Evolutionary conservation across 2,797 vertebrate species (phyloP).

Genomic region (Labroides dimidiatus): DNA sequence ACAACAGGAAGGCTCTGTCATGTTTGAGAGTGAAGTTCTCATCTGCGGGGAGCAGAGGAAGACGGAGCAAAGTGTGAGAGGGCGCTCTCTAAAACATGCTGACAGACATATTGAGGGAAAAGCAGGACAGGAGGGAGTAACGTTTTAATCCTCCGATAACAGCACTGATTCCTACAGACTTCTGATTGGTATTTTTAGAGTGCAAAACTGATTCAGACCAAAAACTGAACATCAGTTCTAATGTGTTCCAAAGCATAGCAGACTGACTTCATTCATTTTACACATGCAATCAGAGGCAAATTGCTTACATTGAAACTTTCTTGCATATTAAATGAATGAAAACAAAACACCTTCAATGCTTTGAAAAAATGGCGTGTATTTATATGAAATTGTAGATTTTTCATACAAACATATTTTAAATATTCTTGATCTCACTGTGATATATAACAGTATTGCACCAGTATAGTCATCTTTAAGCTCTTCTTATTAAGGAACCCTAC

Average conservation of each 20-base stretch:
- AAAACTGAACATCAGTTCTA: background rate
- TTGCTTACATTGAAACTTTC: background rate
- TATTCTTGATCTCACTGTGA: too few relatives aligned
- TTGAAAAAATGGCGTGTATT: background rate
- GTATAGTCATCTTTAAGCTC: background rate
- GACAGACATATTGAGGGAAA: slow-evolving; percentile 41
- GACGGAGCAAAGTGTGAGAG: slow-evolving; percentile 37
- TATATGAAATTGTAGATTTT: too few relatives aligned
- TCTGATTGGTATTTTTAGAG: background rate
- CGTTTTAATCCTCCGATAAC: slow-evolving; percentile 34
- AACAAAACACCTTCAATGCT: slow-evolving; percentile 2
- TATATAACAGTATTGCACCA: background rate
- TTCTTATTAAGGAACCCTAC: background rate
- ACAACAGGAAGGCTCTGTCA: slow-evolving; percentile 98
- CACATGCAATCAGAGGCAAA: too few relatives aligned
- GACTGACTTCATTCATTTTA: background rate
- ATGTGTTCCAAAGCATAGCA: background rate
- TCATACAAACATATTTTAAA: background rate
- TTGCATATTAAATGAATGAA: background rate
- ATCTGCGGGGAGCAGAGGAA: slow-evolving; percentile 90
- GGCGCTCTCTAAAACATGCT: background rate
- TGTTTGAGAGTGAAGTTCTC: slow-evolving; percentile 99
- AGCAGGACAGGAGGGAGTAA: slow-evolving; percentile 19
- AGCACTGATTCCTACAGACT: background rate
- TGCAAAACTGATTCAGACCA: background rate